Evolutionary conservation across 2,888 invertebrate species (phyloP).

Genomic region (Heliconius aoede): DNA sequence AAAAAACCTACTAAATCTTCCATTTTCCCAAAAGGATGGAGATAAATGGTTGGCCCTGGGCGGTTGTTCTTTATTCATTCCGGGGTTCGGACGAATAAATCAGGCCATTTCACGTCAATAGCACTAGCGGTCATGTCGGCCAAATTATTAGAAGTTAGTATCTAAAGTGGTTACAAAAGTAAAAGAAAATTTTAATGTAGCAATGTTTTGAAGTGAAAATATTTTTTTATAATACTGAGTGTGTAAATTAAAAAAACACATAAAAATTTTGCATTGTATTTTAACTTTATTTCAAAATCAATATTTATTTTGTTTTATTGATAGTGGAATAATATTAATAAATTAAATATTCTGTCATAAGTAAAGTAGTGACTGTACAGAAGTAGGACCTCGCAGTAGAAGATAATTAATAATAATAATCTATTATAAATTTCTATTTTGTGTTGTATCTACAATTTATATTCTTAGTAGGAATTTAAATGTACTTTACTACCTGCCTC

Average conservation of each 20-base stretch:
- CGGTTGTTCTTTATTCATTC: slow-evolving; percentile 74
- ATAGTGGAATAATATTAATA: not conserved
- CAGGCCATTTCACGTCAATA: slow-evolving; percentile 46
- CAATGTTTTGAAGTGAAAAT: too few relatives aligned
- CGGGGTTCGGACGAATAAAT: slow-evolving; percentile 57
- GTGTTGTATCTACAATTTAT: slow-evolving; percentile 31
- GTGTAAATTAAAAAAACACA: not conserved
- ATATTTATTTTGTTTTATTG: not conserved
- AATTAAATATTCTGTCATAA: not conserved
- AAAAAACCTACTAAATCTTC: slow-evolving; percentile 71
- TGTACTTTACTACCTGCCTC: slow-evolving; percentile 24
- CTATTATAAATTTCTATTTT: slow-evolving; percentile 35
- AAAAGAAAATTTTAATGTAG: too few relatives aligned
- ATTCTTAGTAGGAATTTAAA: slow-evolving; percentile 23
- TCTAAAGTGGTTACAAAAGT: too few relatives aligned
- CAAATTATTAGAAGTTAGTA: slow-evolving; percentile 6
- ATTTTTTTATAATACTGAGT: not conserved
- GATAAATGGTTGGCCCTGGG: slow-evolving; percentile 71
- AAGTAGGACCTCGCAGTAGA: not conserved
- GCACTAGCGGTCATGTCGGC: slow-evolving; percentile 39
- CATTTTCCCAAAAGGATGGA: slow-evolving; percentile 77
- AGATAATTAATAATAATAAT: slow-evolving; percentile 13
- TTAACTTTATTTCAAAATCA: not conserved
- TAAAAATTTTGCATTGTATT: not conserved
- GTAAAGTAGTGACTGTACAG: not conserved